Conservation (phyloP, 2,113 vertebrate genomes). For the Collichthys lucidus region DNA sequence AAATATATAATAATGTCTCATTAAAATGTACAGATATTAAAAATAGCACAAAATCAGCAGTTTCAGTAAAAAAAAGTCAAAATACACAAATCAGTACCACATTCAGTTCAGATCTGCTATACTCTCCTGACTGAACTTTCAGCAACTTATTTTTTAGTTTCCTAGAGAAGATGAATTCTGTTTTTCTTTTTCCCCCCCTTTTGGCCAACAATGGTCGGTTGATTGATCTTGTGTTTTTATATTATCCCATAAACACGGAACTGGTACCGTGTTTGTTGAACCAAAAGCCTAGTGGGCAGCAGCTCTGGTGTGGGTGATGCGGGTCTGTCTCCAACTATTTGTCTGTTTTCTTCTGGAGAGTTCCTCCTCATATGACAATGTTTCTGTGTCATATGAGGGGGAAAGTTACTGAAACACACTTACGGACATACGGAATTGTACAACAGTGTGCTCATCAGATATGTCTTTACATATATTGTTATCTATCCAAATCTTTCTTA, state of each 20-base stretch:
- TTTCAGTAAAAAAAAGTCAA: neutral
- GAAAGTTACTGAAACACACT: neutral
- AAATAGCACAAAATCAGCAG: neutral
- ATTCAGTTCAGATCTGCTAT: neutral
- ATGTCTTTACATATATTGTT: neutral
- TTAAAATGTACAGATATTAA: neutral
- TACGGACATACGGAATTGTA: neutral
- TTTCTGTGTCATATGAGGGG: neutral
- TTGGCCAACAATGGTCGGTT: neutral
- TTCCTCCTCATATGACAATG: neutral
- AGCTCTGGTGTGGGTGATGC: slow-evolving; percentile 29
- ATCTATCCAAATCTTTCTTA: neutral
- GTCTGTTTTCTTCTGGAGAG: neutral
- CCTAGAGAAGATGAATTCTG: neutral
- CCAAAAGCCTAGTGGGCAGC: slow-evolving; percentile 29
- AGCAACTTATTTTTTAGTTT: neutral
- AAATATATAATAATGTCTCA: neutral
- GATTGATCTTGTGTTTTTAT: slow-evolving; percentile 47
- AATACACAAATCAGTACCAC: neutral
- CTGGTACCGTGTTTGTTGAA: slow-evolving; percentile 46
- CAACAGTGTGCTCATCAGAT: neutral
- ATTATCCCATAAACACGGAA: slow-evolving; percentile 57
- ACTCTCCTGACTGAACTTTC: neutral
- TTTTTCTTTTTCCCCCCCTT: neutral
- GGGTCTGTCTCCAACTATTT: slow-evolving; percentile 23